Evolutionary conservation across 2,888 invertebrate genomes (phyloP).

Genomic region (Melinaea menophilus): DNA sequence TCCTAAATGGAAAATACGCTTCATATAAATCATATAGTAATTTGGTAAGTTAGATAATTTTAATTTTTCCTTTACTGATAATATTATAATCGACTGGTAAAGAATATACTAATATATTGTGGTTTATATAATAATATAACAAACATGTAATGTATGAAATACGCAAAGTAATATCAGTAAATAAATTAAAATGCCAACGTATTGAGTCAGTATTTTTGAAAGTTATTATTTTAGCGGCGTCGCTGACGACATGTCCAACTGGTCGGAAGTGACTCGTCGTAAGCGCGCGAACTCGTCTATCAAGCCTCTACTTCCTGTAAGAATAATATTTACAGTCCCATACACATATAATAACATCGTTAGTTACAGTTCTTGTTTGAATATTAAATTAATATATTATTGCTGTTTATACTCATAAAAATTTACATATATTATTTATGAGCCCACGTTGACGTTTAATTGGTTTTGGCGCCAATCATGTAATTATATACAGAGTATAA

Average conservation of each 20-base stretch:
- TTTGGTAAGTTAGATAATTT: too few relatives aligned
- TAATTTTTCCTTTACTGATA: too few relatives aligned
- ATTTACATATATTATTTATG: slow-evolving; percentile 8
- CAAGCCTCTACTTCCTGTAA: slow-evolving; percentile 33
- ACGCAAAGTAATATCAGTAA: slow-evolving; percentile 29
- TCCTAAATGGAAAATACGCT: too few relatives aligned
- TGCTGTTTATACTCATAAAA: slow-evolving; percentile 7
- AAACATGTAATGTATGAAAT: slow-evolving; percentile 26
- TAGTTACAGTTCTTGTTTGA: slow-evolving; percentile 13
- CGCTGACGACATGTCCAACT: slow-evolving; percentile 53
- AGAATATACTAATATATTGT: slow-evolving; percentile 12
- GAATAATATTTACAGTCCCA: slow-evolving; percentile 31
- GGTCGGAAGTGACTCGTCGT: slow-evolving; percentile 67
- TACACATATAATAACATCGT: slow-evolving; percentile 10
- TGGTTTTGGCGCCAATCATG: slow-evolving; percentile 25
- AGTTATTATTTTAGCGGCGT: slow-evolving; percentile 71
- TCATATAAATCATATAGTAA: too few relatives aligned
- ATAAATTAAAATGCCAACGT: slow-evolving; percentile 33
- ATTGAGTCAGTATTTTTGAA: slow-evolving; percentile 66
- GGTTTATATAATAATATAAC: slow-evolving; percentile 25
- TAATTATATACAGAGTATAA: slow-evolving; percentile 13
- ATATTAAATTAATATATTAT: slow-evolving; percentile 8
- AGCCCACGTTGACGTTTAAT: slow-evolving; percentile 17
- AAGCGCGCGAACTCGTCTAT: slow-evolving; percentile 53
- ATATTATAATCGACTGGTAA: too few relatives aligned